phyloP scores from a whole-genome alignment of 2,113 vertebrate species.

The Taurulus bubalis region DNA sequence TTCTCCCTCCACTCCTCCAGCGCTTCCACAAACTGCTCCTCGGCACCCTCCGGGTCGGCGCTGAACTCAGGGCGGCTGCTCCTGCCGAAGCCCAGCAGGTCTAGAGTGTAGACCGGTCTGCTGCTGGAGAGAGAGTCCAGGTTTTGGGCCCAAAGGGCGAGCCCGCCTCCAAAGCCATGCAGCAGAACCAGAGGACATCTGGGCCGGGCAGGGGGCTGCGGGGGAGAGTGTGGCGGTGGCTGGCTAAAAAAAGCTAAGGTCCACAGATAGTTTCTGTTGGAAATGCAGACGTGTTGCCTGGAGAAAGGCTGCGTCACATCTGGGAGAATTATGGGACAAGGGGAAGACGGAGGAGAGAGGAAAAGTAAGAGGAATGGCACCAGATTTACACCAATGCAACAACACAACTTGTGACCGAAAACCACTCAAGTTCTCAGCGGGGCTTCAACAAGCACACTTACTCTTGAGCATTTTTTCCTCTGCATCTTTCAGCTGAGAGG shows the following conservation, averaged over 20 bases:
- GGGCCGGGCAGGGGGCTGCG: constrained; percentile 41
- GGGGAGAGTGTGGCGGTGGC: not conserved
- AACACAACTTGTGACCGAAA: not conserved
- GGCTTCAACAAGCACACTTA: constrained; percentile 73
- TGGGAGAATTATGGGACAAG: constrained; percentile 55
- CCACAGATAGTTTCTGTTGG: constrained; percentile 91
- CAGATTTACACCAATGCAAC: not conserved
- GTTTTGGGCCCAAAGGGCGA: constrained; percentile 95
- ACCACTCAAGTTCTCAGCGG: not conserved
- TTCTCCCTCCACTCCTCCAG: constrained; percentile 93
- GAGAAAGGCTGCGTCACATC: constrained; percentile 86
- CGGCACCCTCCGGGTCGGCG: constrained; percentile 84
- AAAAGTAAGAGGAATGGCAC: not conserved
- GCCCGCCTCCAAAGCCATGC: constrained; percentile 93
- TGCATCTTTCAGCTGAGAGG: constrained; percentile 90
- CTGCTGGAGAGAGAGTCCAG: constrained; percentile 87
- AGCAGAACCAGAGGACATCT: constrained; percentile 90
- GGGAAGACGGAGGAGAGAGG: not conserved
- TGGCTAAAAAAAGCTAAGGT: constrained; percentile 86
- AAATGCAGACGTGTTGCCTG: constrained; percentile 87
- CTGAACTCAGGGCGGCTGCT: constrained; percentile 90
- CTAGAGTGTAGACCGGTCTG: constrained; percentile 89
- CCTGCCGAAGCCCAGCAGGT: constrained; percentile 93
- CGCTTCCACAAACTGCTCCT: constrained; percentile 91
- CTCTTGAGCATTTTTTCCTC: constrained; percentile 94